Conservation (phyloP, 2,113 vertebrate species). For the Nibea coibor region DNA sequence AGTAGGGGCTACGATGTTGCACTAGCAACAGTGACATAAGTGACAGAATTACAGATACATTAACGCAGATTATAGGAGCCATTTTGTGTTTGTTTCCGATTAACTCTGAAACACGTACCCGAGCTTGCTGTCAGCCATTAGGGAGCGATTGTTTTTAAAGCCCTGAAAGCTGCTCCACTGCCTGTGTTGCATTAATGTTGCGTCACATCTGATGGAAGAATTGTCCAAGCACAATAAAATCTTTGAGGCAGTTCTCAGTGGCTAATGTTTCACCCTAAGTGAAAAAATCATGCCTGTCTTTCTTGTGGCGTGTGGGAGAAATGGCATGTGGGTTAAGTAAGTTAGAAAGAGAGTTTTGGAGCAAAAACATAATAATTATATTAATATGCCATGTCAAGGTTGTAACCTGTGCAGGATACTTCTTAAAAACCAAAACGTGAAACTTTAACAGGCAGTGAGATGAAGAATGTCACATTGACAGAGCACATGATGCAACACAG, state of each 20-base stretch:
- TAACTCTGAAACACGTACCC: not conserved
- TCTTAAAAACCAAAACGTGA: not conserved
- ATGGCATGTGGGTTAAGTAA: too few species aligned
- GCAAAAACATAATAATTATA: not conserved
- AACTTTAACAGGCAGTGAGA: not conserved
- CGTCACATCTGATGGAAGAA: slow-evolving; percentile 41
- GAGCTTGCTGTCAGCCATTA: not conserved
- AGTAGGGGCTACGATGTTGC: not conserved
- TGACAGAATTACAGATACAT: not conserved
- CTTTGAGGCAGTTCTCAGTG: slow-evolving; percentile 10
- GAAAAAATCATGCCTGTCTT: not conserved
- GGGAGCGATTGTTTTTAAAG: slow-evolving; percentile 24
- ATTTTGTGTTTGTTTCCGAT: not conserved
- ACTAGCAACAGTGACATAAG: not conserved
- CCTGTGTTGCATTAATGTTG: slow-evolving; percentile 33
- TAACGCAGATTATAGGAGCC: not conserved
- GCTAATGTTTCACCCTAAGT: slow-evolving; percentile 6
- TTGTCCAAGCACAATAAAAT: slow-evolving; percentile 12
- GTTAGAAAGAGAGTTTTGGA: not conserved
- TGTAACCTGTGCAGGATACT: not conserved
- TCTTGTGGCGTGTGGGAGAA: too few species aligned
- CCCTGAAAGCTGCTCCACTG: not conserved
- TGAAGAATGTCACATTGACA: not conserved
- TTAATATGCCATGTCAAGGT: not conserved
- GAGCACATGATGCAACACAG: not conserved